These are phyloP conservation scores for Phaenicophaeus curvirostris DNA, from an alignment of 2,797 vertebrate species.

Conservation along the genomic window DNA sequence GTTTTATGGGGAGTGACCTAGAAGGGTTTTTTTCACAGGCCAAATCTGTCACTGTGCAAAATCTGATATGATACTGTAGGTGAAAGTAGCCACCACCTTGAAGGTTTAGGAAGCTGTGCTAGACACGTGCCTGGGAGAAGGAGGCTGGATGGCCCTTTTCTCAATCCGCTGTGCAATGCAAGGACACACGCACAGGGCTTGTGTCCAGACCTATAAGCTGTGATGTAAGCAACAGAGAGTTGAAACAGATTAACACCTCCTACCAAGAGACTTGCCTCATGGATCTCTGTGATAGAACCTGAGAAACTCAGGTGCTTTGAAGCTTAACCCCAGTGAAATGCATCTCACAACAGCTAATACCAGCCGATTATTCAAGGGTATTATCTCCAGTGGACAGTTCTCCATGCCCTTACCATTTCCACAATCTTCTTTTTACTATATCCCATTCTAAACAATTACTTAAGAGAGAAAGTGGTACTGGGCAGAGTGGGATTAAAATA, in stretches of 20 bases:
- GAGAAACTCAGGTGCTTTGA: not conserved
- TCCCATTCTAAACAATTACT: not conserved
- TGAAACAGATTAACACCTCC: not conserved
- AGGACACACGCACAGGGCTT: not conserved
- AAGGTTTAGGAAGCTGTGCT: not conserved
- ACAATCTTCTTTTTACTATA: conserved; percentile 17
- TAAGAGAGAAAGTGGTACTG: not conserved
- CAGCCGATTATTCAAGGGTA: not conserved
- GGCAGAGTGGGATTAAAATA: conserved; percentile 35
- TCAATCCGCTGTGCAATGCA: not conserved
- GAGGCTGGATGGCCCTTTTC: not conserved
- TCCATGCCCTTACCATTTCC: not conserved
- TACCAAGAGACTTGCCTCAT: not conserved
- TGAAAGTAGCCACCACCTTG: not conserved
- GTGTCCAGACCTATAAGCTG: not conserved
- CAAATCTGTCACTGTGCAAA: not conserved
- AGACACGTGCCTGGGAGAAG: not conserved
- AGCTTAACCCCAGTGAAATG: not conserved
- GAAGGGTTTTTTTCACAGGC: not conserved
- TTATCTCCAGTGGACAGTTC: not conserved
- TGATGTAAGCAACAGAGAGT: not conserved
- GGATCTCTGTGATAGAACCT: not conserved
- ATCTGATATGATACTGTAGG: accelerated
- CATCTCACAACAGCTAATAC: not conserved
- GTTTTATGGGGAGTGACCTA: not conserved